Evolutionary conservation across 1,140 invertebrate genomes (phyloP), one percentile per base, ranked within the genome.

Genomic region (Nymphalis io): DNA sequence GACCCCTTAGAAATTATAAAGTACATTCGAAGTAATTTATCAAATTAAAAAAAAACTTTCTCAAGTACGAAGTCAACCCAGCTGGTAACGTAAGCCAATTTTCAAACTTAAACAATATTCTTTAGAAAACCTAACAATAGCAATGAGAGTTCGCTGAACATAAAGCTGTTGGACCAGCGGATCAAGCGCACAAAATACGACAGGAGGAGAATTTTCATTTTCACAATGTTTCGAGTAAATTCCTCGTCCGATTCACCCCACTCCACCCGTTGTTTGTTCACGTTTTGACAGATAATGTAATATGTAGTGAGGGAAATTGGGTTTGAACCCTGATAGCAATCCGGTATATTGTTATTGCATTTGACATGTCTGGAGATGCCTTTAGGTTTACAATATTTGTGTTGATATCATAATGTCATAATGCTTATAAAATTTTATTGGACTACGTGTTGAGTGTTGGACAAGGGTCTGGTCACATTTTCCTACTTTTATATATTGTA

Each of bases 251-350:
- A 73, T 74, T 76, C 71, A 38, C 59, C 33, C 15, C 72, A 73
- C 75, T 70, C 72, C 70, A 62, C 46, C 53, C 60, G 67, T 66
- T 79, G 68, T 78, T 79, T 81, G 76, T 77, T 73, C 65, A 80
- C 71, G 77, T 83, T 80, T 80, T 82, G 81, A 80, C 81, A 75
- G 74, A 70, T 78, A 80, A 81, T 78, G 80, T 81, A 81, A 82
- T 82, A 80, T 80, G 78, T 77, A 79, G 74, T 73, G 72, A 73
- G 82, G 78, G 67, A 78, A 80, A 82, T 84, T 83, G 81, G 74
- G 79, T 80, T 77, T 73, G 76, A 76, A 55, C 66, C 51, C 73
- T 58, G 72, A 64, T 72, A 72, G 33, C 69, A 64, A 73, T 68
- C 71, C 71, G 62, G 62, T 68, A 63, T 73, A 68, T 44, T 64